Percentiles rank a stretch among this genome's conserved stretches.
phyloP scores from a whole-genome alignment of 2,113 vertebrate genomes.

The Pao palembangensis region DNA sequence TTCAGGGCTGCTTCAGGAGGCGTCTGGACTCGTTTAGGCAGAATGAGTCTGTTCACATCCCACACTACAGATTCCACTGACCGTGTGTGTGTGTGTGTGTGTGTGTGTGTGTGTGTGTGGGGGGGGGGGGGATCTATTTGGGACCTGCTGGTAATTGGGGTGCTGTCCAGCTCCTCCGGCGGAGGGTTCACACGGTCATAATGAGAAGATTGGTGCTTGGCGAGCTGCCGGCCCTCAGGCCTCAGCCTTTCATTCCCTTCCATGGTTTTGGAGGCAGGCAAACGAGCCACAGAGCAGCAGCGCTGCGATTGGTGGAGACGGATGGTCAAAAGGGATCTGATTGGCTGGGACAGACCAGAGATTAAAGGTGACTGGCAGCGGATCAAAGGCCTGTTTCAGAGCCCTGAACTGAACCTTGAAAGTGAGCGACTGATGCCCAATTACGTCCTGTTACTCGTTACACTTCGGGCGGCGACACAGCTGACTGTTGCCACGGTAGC shows the following conservation, averaged over 20 bases:
- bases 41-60: no score
- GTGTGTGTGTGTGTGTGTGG: slow-evolving; percentile 10
- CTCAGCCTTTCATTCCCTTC: slow-evolving; percentile 42
- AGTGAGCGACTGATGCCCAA: no score
- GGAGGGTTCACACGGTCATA: slow-evolving; percentile 40
- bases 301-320: not conserved
- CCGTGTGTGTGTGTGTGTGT: slow-evolving; percentile 14
- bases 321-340: slow-evolving; percentile 1
- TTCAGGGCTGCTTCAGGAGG: no score
- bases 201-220: slow-evolving; percentile 45
- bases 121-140: slow-evolving; percentile 5
- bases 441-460: no score
- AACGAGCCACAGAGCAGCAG: slow-evolving; percentile 31
- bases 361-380: no score
- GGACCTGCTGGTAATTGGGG: slow-evolving; percentile 39
- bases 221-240: slow-evolving; percentile 30
- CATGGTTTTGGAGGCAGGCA: slow-evolving; percentile 25
- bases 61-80: slow-evolving; percentile 1
- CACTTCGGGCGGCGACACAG: no score
- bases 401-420: no score
- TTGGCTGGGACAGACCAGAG: not conserved
- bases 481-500: no score
- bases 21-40: no score
- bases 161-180: slow-evolving; percentile 47
- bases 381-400: no score